Conservation (phyloP, 2,113 vertebrate species). For the Crotalus horridus region DNA sequence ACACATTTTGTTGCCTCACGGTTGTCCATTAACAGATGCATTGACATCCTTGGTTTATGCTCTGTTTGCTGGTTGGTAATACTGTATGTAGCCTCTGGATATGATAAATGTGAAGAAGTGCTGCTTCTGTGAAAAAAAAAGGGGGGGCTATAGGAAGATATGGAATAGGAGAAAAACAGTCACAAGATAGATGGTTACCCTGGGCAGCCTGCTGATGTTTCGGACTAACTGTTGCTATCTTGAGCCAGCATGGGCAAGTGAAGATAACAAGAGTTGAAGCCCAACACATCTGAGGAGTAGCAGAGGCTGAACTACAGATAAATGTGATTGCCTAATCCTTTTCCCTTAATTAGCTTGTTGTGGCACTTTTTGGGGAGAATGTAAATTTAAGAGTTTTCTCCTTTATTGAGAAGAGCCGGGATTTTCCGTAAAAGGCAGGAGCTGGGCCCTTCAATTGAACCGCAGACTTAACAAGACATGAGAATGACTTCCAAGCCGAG, state of each 20-base stretch:
- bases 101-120: neutral
- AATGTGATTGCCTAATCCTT: neutral
- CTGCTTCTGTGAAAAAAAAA: neutral
- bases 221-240: neutral
- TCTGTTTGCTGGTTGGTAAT: neutral
- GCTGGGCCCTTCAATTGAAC: too few relatives aligned
- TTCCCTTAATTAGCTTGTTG: neutral
- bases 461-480: neutral
- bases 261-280: neutral
- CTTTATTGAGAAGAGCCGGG: rapidly evolving
- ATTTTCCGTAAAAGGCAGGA: neutral
- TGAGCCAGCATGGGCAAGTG: neutral
- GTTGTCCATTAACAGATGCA: neutral
- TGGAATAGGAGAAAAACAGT: neutral
- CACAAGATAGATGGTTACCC: neutral
- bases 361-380: rapidly evolving
- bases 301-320: neutral
- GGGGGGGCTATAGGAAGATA: neutral
- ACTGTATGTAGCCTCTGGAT: neutral
- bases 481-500: too few relatives aligned
- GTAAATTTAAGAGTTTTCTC: neutral
- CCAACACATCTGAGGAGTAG: neutral
- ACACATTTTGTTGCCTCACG: neutral
- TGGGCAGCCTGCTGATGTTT: neutral
- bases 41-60: neutral